Percentiles rank a stretch among this genome's conserved stretches.
phyloP scores from a whole-genome alignment of 2,888 invertebrate genomes.

The Polietes domitor region DNA sequence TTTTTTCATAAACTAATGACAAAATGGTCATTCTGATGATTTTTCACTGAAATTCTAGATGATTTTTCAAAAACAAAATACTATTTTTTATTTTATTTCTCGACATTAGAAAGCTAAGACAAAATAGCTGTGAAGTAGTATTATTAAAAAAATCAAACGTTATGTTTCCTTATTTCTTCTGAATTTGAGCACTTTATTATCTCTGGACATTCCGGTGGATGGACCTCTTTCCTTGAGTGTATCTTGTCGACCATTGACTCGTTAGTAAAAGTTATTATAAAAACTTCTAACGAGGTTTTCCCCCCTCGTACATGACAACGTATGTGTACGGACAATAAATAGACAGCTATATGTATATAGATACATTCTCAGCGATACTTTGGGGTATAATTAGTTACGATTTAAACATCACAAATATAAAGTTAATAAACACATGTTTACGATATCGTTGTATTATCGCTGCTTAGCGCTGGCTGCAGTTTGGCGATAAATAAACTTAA shows the following conservation, averaged over 20 bases:
- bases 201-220: too few relatives aligned
- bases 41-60: too few relatives aligned
- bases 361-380: neutral
- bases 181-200: too few relatives aligned
- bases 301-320: neutral
- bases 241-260: neutral
- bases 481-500: slow-evolving; percentile 24
- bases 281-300: slow-evolving; percentile 3
- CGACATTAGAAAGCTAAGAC: too few relatives aligned
- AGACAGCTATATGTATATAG: neutral
- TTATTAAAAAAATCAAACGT: too few relatives aligned
- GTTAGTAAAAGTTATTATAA: slow-evolving; percentile 9
- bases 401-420: slow-evolving; percentile 21
- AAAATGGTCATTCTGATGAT: too few relatives aligned
- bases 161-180: too few relatives aligned
- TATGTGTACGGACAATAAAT: neutral
- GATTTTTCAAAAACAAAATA: too few relatives aligned
- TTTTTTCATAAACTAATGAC: too few relatives aligned
- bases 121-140: too few relatives aligned
- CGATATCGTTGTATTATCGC: neutral
- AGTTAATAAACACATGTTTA: slow-evolving; percentile 38
- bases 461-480: neutral
- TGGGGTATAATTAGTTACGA: slow-evolving; percentile 33
- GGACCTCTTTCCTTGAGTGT: neutral
- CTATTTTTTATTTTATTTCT: too few relatives aligned